These are phyloP conservation scores for Drosophila teissieri DNA, from an alignment of 1,140 invertebrate genomes.

Conservation along the genomic window DNA sequence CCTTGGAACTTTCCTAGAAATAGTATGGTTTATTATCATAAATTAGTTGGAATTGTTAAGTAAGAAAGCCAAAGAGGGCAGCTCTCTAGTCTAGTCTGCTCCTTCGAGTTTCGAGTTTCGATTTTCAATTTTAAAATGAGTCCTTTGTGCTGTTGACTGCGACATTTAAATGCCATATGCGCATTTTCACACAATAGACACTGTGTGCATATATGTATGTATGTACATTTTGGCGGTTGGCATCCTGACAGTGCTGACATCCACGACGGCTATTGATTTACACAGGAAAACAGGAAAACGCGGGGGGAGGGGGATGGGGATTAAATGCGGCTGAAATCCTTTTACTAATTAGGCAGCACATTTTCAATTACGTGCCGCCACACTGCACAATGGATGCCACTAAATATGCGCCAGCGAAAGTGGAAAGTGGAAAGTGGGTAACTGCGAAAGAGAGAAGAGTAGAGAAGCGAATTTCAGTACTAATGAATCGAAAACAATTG, in stretches of 20 bases:
- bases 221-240: conserved; percentile 53
- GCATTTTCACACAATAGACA: conserved; percentile 75
- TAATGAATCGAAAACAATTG: conserved; percentile 57
- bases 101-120: background rate
- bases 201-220: too few relatives aligned
- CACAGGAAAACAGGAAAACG: background rate
- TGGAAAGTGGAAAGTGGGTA: conserved; percentile 16
- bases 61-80: background rate
- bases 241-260: conserved; percentile 59
- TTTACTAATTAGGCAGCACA: conserved; percentile 68
- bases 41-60: background rate
- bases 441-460: background rate
- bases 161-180: conserved; percentile 75
- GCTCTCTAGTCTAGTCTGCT: background rate
- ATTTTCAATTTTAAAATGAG: conserved; percentile 64
- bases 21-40: too few relatives aligned
- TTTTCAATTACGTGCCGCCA: conserved; percentile 64
- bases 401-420: conserved; percentile 8
- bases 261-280: conserved; percentile 26
- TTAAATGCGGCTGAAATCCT: conserved; percentile 53
- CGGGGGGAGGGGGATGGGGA: background rate
- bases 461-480: conserved; percentile 27
- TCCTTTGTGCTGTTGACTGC: conserved; percentile 63
- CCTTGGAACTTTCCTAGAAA: too few relatives aligned
- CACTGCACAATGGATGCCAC: conserved; percentile 23